Evolutionary conservation across 2,888 invertebrate species (phyloP), one percentile per base, ranked within the genome.

Genomic region (Cataglyphis rosenhaueri): DNA sequence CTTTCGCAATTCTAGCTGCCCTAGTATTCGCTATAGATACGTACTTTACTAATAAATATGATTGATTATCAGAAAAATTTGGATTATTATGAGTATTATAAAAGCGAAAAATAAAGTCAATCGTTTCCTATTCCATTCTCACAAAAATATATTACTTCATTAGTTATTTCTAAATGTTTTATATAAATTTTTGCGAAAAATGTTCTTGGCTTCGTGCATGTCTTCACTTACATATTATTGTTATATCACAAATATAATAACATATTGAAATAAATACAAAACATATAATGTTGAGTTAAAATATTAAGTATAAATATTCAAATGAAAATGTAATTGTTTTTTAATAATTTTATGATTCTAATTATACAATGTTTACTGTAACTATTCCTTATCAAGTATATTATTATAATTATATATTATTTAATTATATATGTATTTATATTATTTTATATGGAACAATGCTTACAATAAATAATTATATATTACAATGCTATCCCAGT

Each of bases 1-100:
- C 96, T 59, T 96, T 96, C 88, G 95, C 96, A 9, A 95, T 96
- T 79, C 92, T 96, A 66, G 96, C 96, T 87, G 95, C 96, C 1
- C 92, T 95, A 0, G 95, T 96, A 6, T 97, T 96, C 92, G 95
- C 96, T 74, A 91, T 96, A 29, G 97, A 97, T 91, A 96, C 96
- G 44, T 95, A 96, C 92, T 94, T 96, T 73, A 96, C 96, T 59
- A 89, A 90, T 81, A 93, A 92, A 83, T 91, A 89, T 61, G 87
- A 92, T 9, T 89, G 82, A 87, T 71, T 29, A 12, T 2, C 21
- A 18, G 6, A 1, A 48, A 0, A 52, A 41, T 44, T 12, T 21
- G 35, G 32, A 52, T 71, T 32, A 62, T 81, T 44, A 65, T 21
- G n/a, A 48, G 12, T 15, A 57, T 59, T 32, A 21, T 15, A 32